Conservation (phyloP, 2,113 vertebrate genomes). For the Coptodon bakossiorum region DNA sequence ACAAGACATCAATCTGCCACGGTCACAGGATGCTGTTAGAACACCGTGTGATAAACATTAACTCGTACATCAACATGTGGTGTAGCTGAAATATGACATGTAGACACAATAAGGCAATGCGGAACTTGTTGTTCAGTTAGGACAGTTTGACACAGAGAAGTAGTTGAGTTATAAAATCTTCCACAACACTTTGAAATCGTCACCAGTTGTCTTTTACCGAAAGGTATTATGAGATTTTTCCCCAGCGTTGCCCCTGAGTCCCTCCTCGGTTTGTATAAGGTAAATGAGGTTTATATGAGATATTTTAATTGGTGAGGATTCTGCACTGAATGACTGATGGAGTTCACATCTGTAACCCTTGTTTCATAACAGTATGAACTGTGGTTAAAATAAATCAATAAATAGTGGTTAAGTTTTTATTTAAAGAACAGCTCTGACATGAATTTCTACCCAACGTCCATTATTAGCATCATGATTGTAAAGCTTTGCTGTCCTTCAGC, state of each 20-base stretch:
- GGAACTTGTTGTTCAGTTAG: rapidly evolving
- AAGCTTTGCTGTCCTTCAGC: not conserved
- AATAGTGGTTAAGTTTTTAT: not conserved
- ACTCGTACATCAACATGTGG: not conserved
- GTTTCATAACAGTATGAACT: not conserved
- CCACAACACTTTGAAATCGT: not conserved
- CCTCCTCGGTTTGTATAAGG: not conserved
- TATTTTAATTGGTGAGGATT: not conserved
- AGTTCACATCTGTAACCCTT: not conserved
- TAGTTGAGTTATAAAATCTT: not conserved
- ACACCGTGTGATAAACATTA: not conserved
- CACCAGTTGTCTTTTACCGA: not conserved
- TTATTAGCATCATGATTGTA: not conserved
- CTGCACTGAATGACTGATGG: not conserved
- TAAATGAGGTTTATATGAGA: not conserved
- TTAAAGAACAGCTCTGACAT: not conserved
- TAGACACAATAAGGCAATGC: not conserved
- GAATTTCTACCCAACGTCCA: rapidly evolving
- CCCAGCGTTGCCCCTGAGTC: not conserved
- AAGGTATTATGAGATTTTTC: not conserved
- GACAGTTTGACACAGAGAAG: not conserved
- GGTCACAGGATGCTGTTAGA: not conserved
- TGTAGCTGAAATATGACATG: not conserved
- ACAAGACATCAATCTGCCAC: not conserved
- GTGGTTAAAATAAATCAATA: not conserved